Conservation (phyloP, 2,797 vertebrate genomes). For the Limosa lapponica region DNA sequence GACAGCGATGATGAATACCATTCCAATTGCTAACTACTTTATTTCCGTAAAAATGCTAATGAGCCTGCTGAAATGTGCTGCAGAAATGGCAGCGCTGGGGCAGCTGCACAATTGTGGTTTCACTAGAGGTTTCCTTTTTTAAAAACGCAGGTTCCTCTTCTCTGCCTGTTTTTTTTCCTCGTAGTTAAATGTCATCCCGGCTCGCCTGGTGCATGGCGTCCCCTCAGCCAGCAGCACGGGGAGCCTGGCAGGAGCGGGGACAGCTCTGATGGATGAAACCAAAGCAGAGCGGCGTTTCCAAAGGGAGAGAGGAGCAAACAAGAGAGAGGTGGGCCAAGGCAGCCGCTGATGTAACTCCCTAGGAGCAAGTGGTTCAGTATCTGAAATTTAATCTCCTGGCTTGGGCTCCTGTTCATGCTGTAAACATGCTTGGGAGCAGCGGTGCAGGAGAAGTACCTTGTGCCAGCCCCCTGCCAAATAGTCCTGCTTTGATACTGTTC, state of each 20-base stretch:
- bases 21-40: not conserved
- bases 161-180: not conserved
- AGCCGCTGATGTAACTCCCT: not conserved
- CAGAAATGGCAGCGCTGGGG: conserved; percentile 7
- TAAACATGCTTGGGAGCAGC: not conserved
- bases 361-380: not conserved
- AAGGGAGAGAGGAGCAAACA: not conserved
- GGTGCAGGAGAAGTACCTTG: not conserved
- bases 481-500: not conserved
- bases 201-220: not conserved
- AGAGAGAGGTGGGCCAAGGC: not conserved
- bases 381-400: conserved; percentile 25
- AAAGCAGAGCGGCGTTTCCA: not conserved
- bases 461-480: not conserved
- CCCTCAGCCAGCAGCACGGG: not conserved
- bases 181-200: not conserved
- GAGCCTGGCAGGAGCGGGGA: not conserved
- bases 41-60: not conserved
- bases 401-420: not conserved
- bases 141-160: conserved; percentile 9
- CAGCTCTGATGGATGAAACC: not conserved
- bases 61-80: not conserved
- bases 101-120: conserved; percentile 36
- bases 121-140: conserved; percentile 18
- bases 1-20: not conserved